These are phyloP conservation scores for Syncerus caffer DNA, from an alignment of 2,797 vertebrate species.

Conservation along the genomic window DNA sequence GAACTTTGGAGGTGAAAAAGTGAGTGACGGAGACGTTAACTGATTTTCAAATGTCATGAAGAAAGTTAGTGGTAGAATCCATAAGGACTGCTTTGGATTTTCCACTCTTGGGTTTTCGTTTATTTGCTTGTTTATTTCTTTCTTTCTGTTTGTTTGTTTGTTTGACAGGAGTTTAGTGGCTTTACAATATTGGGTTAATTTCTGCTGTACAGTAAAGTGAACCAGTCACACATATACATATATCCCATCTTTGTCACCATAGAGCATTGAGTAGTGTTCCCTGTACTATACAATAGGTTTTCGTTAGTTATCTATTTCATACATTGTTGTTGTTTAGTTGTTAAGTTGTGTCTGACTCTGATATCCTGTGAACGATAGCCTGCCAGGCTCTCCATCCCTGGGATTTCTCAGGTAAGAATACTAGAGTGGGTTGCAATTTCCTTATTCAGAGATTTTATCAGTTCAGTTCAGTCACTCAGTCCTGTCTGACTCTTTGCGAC, in stretches of 20 bases:
- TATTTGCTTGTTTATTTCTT: fast-evolving
- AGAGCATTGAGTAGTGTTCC: background rate
- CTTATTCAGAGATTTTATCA: background rate
- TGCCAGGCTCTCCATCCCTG: background rate
- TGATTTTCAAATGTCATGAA: background rate
- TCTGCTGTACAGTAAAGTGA: background rate
- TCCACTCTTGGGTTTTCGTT: background rate
- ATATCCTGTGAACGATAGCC: background rate
- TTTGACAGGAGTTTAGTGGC: background rate
- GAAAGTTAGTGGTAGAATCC: background rate
- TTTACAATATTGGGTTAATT: background rate
- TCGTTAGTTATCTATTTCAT: background rate
- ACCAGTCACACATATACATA: background rate
- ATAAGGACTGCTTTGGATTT: background rate
- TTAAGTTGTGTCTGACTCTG: background rate
- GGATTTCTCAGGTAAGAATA: background rate
- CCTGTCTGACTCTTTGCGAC: too few relatives aligned
- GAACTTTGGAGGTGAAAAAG: background rate
- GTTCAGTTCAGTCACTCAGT: too few relatives aligned
- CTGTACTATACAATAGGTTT: background rate
- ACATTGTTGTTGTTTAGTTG: background rate
- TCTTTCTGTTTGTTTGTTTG: background rate
- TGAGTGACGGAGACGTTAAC: background rate
- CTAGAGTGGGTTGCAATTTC: background rate
- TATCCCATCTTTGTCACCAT: background rate